Evolutionary conservation across 2,113 vertebrate genomes (phyloP).

Genomic region (Antechinus flavipes): DNA sequence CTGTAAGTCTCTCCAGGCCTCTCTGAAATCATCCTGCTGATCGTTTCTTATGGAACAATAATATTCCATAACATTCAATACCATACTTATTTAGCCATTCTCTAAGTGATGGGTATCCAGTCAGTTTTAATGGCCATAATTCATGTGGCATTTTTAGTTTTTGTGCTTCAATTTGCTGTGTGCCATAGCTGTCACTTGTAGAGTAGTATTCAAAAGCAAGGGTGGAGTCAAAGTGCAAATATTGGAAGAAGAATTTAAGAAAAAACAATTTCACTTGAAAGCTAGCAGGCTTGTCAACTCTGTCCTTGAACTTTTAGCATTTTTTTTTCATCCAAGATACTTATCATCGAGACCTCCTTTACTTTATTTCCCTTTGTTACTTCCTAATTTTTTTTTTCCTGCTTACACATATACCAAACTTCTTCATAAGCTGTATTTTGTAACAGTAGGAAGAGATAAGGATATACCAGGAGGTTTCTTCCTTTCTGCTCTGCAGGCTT

Average conservation of each 20-base stretch:
- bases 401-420: background rate
- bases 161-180: background rate
- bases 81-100: no score
- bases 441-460: background rate
- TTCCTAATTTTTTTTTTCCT: background rate
- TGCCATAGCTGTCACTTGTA: background rate
- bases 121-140: background rate
- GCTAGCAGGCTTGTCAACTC: background rate
- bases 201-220: background rate
- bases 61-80: no score
- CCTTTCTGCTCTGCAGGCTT: background rate
- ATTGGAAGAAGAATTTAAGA: background rate
- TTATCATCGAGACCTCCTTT: background rate
- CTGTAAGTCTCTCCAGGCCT: no score
- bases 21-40: no score
- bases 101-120: no score
- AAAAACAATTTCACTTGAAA: background rate
- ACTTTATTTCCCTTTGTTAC: no score
- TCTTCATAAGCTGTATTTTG: background rate
- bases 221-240: background rate
- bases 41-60: no score
- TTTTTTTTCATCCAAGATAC: background rate
- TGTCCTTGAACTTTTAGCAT: background rate
- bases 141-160: slow-evolving; percentile 6
- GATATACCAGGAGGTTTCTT: background rate